Conservation (phyloP, 2,113 vertebrate species). For the Microcebus tavaratra region DNA sequence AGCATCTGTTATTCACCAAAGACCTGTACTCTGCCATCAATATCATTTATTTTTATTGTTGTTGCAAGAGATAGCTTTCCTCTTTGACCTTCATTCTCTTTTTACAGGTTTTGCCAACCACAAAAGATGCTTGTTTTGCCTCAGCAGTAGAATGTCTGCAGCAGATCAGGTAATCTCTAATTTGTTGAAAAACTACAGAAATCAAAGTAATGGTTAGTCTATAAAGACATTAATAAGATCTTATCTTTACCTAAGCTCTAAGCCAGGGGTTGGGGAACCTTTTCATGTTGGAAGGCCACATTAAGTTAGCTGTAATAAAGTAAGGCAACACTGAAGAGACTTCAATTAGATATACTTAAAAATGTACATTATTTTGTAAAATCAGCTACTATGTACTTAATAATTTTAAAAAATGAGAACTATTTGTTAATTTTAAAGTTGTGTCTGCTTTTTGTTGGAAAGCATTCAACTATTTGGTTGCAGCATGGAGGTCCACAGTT, state of each 20-base stretch:
- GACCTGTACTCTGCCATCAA: neutral
- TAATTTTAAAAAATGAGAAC: no score
- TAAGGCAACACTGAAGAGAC: no score
- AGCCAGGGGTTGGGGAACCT: neutral
- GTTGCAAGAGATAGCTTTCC: neutral
- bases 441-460: no score
- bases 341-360: no score
- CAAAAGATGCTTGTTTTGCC: slow-evolving; percentile 95
- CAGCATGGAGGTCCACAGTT: no score
- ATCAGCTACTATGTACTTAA: no score
- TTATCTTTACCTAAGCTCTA: neutral
- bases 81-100: slow-evolving; percentile 21
- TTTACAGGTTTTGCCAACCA: slow-evolving; percentile 90
- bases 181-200: slow-evolving; percentile 5
- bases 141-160: slow-evolving; percentile 96
- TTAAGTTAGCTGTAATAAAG: no score
- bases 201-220: neutral
- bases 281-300: no score
- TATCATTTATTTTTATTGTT: neutral
- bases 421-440: no score
- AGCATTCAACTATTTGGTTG: no score
- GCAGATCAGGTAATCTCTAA: slow-evolving; percentile 93
- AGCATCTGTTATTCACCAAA: neutral
- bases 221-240: neutral
- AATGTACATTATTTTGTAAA: no score